Evolutionary conservation across 2,888 invertebrate genomes (phyloP).

Genomic region (Pristionchus arcanus): DNA sequence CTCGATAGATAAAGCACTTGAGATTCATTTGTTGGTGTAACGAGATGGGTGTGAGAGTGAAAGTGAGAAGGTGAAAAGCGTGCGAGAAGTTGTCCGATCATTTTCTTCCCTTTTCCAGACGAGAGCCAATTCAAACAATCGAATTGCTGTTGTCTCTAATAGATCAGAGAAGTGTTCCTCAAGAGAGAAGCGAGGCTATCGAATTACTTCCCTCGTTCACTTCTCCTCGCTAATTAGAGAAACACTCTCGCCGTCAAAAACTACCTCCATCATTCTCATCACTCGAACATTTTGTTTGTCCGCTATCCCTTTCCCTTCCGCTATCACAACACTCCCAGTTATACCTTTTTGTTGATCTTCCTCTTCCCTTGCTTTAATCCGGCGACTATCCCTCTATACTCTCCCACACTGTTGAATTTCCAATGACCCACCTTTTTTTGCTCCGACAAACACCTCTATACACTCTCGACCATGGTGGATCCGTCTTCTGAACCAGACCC

Average conservation of each 20-base stretch:
- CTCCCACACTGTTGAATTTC: conserved; percentile 6
- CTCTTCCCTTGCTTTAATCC: conserved; percentile 32
- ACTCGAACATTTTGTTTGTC: conserved; percentile 2
- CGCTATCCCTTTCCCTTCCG: neutral
- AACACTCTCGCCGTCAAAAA: neutral
- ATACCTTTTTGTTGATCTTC: conserved; percentile 39
- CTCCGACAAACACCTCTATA: neutral
- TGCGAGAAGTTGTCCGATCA: conserved; percentile 50
- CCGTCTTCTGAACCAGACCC: neutral
- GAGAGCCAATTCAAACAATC: neutral
- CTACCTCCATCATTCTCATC: neutral
- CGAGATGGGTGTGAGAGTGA: conserved; percentile 34
- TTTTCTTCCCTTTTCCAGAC: conserved; percentile 23
- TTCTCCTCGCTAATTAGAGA: conserved; percentile 12
- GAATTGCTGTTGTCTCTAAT: conserved; percentile 2
- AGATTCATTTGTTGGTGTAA: conserved; percentile 36
- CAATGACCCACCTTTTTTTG: conserved; percentile 42
- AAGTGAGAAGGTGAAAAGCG: conserved; percentile 52
- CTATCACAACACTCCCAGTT: conserved; percentile 39
- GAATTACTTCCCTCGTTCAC: conserved; percentile 7
- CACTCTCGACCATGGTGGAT: neutral
- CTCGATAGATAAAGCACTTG: conserved; percentile 38
- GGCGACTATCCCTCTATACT: conserved; percentile 30
- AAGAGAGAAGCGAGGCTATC: neutral
- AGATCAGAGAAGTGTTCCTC: conserved; percentile 21